Evolutionary conservation across 2,113 vertebrate species (phyloP), one percentile per base, ranked within the genome.

Genomic region (Narcine bancroftii): DNA sequence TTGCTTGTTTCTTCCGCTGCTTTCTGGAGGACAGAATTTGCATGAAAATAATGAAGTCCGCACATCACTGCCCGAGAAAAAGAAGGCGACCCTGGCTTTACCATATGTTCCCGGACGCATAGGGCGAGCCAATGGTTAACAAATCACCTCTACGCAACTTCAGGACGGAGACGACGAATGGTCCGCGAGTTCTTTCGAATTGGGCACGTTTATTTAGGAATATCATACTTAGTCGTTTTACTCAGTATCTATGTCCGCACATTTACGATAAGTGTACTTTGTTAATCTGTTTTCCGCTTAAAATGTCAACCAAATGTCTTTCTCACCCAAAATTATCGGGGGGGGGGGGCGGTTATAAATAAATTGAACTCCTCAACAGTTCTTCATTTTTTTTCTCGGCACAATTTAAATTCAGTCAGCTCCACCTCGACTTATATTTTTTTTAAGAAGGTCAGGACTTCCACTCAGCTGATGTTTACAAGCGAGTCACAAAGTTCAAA

Each of bases 41-140:
- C 89, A 91, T 91, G 63, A 91, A 91, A 91, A 91, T 91, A 69
- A 29, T 65, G 2, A 56, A 69, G 63, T 91, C 89, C 42, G 65
- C 89, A 91, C 63, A 92, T 92, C 95, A 89, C 93, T 96, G 97
- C 95, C 93, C 92, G 92, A 97, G 96, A 96, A 94, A 95, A 95
- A 95, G 93, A 93, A 94, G 92, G 93, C 93, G 95, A 89, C 93
- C 94, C 17, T 92, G 94, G 96, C 95, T 92, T 93, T 94, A 96
- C 97, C 98, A 99, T 97, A 97, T 98, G 97, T 98, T 97, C 93
- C 92, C 94, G 92, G 96, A 95, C 95, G 3, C 85, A 95, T 94
- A 93, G 63, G 53, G 0, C 93, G 92, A 93, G 94, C 93, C 94
- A 36, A 0, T 77, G 93, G 93, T 93, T 95, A 97, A 96, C 96